Conservation (phyloP, 1,140 invertebrate species). For the Prorops nasuta region DNA sequence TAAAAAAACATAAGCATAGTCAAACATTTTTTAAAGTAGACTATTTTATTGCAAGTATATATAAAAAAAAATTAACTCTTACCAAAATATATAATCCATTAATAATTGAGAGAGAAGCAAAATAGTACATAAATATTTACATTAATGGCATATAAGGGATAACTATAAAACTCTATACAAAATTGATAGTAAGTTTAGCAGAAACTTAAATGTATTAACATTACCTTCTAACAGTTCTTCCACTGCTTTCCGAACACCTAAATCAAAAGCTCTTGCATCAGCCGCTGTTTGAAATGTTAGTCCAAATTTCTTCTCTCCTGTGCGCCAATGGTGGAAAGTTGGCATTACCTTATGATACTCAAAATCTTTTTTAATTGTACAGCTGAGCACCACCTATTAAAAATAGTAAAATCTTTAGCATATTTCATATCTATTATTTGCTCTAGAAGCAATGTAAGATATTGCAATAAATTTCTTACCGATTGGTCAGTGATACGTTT, state of each 20-base stretch:
- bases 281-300: conserved; percentile 92
- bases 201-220: too few species aligned
- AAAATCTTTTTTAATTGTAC: conserved; percentile 93
- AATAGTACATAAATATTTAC: too few species aligned
- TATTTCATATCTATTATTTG: neutral
- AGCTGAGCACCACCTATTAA: conserved; percentile 86
- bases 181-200: too few species aligned
- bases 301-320: conserved; percentile 91
- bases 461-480: conserved; percentile 59
- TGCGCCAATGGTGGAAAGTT: conserved; percentile 97
- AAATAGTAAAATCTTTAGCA: conserved; percentile 2
- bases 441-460: neutral
- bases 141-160: too few species aligned
- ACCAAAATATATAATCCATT: too few species aligned
- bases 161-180: neutral
- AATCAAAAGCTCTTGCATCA: conserved; percentile 92
- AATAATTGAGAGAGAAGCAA: too few species aligned
- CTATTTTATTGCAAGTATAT: too few species aligned
- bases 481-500: conserved; percentile 88
- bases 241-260: conserved; percentile 84
- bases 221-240: conserved; percentile 91
- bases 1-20: conserved; percentile 20
- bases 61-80: too few species aligned
- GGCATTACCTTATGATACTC: conserved; percentile 98
- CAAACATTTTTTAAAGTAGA: neutral